Evolutionary conservation across 35 echinoderm and acorn worm genomes (phyloP).

Genomic region (Lytechinus pictus): DNA sequence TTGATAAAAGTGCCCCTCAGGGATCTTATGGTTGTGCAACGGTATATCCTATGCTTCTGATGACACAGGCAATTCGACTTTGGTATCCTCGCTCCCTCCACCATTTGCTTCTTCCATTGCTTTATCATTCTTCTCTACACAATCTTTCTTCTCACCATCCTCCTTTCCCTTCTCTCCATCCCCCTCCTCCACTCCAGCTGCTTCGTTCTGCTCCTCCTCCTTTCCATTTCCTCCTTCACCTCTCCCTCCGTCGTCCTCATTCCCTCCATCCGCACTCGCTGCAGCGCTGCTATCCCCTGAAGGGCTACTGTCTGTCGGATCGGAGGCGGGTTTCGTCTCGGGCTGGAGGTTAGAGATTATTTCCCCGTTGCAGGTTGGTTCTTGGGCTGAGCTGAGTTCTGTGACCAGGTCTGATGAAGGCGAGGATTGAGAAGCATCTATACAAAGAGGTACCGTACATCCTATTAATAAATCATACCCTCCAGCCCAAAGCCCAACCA

Average conservation of each 20-base stretch:
- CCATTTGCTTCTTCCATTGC: neutral
- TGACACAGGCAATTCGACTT: neutral
- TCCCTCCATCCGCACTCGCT: neutral
- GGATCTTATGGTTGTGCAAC: neutral
- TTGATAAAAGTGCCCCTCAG: no score
- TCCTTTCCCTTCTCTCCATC: neutral
- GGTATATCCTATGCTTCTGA: neutral
- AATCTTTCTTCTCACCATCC: neutral
- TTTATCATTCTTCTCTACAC: neutral
- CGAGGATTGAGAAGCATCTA: neutral
- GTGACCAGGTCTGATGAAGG: neutral
- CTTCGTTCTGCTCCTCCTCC: neutral
- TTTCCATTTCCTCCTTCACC: neutral
- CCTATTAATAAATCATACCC: no score
- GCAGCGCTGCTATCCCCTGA: neutral
- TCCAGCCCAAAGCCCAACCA: no score
- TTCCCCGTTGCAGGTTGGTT: neutral
- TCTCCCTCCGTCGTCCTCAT: neutral
- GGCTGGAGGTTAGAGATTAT: neutral
- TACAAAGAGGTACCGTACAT: no score
- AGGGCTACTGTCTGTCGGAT: neutral
- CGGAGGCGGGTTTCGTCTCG: neutral
- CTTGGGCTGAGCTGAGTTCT: slow-evolving; percentile 4
- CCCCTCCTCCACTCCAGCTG: neutral
- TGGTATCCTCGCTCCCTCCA: neutral